Conservation (phyloP, 2,888 invertebrate species). For the Enchytraeus crypticus region DNA sequence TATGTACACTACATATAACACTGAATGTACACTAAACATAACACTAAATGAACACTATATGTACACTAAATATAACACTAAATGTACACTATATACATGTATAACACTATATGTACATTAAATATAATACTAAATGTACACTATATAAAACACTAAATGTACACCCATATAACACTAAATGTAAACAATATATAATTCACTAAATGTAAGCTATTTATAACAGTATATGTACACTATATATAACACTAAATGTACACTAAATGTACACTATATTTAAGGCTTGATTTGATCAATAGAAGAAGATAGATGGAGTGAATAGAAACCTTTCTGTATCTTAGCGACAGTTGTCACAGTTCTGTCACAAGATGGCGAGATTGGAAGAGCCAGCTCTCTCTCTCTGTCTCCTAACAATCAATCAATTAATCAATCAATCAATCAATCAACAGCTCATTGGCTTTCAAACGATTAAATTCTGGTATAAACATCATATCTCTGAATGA, state of each 20-base stretch:
- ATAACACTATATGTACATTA: too few relatives aligned
- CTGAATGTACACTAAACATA: too few relatives aligned
- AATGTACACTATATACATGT: too few relatives aligned
- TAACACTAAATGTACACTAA: neutral
- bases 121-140: neutral
- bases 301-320: neutral
- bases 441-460: too few relatives aligned
- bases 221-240: neutral
- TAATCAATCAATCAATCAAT: neutral
- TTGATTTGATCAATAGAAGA: neutral
- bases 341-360: constrained; percentile 70
- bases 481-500: too few relatives aligned
- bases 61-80: too few relatives aligned
- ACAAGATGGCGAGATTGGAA: constrained; percentile 74
- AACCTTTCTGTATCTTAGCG: constrained; percentile 76
- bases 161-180: neutral
- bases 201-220: too few relatives aligned
- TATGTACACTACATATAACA: neutral
- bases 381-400: constrained; percentile 67
- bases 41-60: too few relatives aligned
- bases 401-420: constrained; percentile 51
- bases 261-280: neutral
- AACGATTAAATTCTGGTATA: too few relatives aligned
- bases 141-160: neutral
- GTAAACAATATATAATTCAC: neutral